phyloP scores from a whole-genome alignment of 2,797 vertebrate species.

The Acipenser ruthenus region DNA sequence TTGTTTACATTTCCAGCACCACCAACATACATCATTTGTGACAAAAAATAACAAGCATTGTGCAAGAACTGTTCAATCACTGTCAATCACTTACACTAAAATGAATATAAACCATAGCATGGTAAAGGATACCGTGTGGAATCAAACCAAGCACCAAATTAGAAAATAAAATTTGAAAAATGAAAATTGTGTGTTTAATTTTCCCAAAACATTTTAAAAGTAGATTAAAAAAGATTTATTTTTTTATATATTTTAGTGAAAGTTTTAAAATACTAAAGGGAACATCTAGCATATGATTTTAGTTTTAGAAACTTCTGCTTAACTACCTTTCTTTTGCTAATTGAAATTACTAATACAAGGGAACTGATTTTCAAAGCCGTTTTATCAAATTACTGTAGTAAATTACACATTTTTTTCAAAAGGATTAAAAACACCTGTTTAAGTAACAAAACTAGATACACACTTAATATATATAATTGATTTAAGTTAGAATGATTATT shows the following conservation, averaged over 20 bases:
- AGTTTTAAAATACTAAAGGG: slow-evolving; percentile 19
- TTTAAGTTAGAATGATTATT: no score
- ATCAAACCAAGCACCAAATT: slow-evolving; percentile 55
- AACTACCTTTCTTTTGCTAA: slow-evolving; percentile 26
- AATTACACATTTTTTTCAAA: no score
- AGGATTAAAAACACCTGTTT: no score
- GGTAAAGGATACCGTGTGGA: slow-evolving; percentile 30
- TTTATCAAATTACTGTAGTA: no score
- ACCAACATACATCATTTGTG: slow-evolving; percentile 72
- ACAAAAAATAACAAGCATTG: slow-evolving; percentile 73
- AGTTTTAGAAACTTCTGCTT: slow-evolving; percentile 15
- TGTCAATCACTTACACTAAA: slow-evolving; percentile 71
- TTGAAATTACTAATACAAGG: no score
- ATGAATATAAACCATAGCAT: slow-evolving; percentile 64
- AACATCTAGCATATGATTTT: slow-evolving; percentile 7
- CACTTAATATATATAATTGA: no score
- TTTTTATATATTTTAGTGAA: no score
- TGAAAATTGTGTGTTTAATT: no score
- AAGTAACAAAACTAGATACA: no score
- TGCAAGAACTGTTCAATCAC: slow-evolving; percentile 69
- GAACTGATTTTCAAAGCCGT: no score
- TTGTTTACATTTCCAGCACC: slow-evolving; percentile 72
- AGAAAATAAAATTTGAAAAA: slow-evolving; percentile 19
- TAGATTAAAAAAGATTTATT: no score
- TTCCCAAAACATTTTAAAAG: no score